Base-by-base conservation (phyloP, 2,888 invertebrate species). In the Yponomeuta cagnagella region DNA sequence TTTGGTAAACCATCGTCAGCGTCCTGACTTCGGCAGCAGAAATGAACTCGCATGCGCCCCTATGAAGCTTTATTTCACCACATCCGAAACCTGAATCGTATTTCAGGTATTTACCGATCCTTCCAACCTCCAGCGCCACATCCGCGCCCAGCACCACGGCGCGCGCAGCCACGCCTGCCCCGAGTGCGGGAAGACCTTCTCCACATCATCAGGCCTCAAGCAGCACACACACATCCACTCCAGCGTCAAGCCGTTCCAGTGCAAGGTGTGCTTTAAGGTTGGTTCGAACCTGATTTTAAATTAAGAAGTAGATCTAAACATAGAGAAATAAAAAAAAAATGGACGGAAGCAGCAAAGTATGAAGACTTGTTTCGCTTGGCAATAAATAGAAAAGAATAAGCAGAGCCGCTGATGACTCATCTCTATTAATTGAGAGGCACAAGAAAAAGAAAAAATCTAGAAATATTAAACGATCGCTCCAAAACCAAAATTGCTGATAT, bases 201-300 rank as follows among this genome's bases (percentile, higher is more conserved):
- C 97, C 69, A 98, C 99, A 63, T 98, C 98, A 73, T 98, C 98
- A 75, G 99, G 99, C 63, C 94, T 99, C 71, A 99, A 99, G 89
- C 99, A 99, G 88, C 99, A 99, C 92, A 98, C 98, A 52, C 99
- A 99, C 92, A 99, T 99, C 80, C 99, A 99, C 93, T 98, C 98
- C 82, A 98, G 97, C 82, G 96, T 98, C 76, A 99, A 99, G 89
- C 99, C 99, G 4, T 99, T 99, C 93, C 96, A 96, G 94, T 98
- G 98, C 90, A 97, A 97, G 85, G 97, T 98, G 76, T 99, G 99
- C 93, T 96, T 96, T 84, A 99, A 99, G 94, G 95, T 95, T 77
- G 85, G 89, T 75, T 63, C 31, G n/a, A 58, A 58, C 52, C 52
- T 58, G 52, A 15, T 15, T 58, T 58, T 43, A 43, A 37, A 37